Evolutionary conservation across 2,888 invertebrate species (phyloP), one percentile per base, ranked within the genome.

Genomic region (Spilosoma lubricipeda): DNA sequence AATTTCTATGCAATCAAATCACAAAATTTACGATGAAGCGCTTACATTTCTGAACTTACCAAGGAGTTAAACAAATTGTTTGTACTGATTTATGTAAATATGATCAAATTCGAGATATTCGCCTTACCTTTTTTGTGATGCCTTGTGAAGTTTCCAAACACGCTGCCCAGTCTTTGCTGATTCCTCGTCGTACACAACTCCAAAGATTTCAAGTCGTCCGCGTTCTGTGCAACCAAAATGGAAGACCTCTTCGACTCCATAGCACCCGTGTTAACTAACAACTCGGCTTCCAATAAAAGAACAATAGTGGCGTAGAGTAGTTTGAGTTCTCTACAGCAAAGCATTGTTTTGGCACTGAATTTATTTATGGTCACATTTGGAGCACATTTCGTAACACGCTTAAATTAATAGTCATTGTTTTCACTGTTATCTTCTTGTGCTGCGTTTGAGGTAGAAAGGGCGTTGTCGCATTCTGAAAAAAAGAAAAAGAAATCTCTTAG

Each of bases 351-450:
- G 94, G 93, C 93, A 95, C 95, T 91, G 79, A 76, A 80, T 85
- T 85, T 81, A 77, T 79, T 79, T 77, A 87, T 87, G 86, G 92
- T 94, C 94, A 95, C 93, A 93, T 93, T 91, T 88, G 93, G 83
- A 85, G 85, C 89, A 87, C 85, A 80, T 85, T 89, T 79, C 77
- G 74, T 73, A 72, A 30, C 72, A 75, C 56, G 93, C 95, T 94
- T 88, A 95, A 90, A 89, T 95, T 95, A 89, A 95, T 95, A 91
- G 95, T 95, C 95, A 95, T 94, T 90, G 90, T 94, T 92, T 82
- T 77, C 82, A 86, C 88, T 90, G 91, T 87, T 92, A 92, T 90
- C 91, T 93, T 83, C 81, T 86, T 78, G 74, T 84, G 71, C 79
- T 82, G 13, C 74, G 77, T 66, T 76, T 45, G 69, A 73, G 72